Percentiles rank a stretch among this genome's conserved stretches.
Evolutionary conservation across 2,888 invertebrate genomes (phyloP).

Genomic region (Pheosia gnoma): DNA sequence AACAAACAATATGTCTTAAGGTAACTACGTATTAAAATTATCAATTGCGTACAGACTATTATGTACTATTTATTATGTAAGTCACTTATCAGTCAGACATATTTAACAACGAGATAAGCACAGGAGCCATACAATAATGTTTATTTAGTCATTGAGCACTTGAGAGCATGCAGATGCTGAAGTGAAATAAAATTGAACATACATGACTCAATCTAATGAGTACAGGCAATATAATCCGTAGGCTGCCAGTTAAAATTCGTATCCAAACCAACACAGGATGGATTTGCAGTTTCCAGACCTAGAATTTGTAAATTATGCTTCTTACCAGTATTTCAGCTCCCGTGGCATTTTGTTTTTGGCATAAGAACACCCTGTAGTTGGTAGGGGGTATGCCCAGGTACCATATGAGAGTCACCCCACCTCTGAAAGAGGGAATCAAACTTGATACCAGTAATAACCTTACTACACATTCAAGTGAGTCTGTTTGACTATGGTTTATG

Average conservation of each 20-base stretch:
- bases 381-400: constrained; percentile 48
- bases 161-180: background rate
- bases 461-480: no score
- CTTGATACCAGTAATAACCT: no score
- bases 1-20: no score
- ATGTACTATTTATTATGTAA: background rate
- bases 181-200: no score
- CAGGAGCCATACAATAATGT: background rate
- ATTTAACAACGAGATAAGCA: background rate
- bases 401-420: constrained; percentile 43
- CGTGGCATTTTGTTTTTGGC: constrained; percentile 7
- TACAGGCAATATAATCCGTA: no score
- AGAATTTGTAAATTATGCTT: background rate
- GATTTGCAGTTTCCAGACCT: no score
- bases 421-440: constrained; percentile 39
- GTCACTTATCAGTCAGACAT: background rate
- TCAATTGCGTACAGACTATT: background rate
- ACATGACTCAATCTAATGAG: no score
- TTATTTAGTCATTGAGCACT: background rate
- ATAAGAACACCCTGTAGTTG: constrained; percentile 25
- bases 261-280: no score
- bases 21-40: no score
- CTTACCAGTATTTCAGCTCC: constrained; percentile 11
- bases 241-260: no score
- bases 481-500: no score